Base-by-base conservation (phyloP, 2,797 vertebrate genomes). In the Phaenicophaeus curvirostris region DNA sequence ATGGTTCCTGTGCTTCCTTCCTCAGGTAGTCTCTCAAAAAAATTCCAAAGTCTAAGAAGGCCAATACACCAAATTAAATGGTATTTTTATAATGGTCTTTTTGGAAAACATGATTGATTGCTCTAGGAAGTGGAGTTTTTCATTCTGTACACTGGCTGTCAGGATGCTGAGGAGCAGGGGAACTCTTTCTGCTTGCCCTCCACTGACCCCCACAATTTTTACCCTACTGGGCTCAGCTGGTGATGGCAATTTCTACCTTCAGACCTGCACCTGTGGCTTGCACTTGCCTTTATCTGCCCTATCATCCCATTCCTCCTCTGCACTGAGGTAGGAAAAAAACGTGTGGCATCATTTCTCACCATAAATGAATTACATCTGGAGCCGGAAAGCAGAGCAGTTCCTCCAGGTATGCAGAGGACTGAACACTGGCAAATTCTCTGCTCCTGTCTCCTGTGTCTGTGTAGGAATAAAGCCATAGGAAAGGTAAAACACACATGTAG, bases 281-380 rank as follows among this genome's bases (percentile, higher is more conserved):
- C 8, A 1, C 51, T 54, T 85, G 58, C 48, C 44, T 9, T 79
- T 61, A 41, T 25, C 35, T 69, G 35, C 53, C 23, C 33, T 35
- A 37, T 27, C 8, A 9, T 42, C 58, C 83, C 42, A 15, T 62
- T 88, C 6, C 7, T 57, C 55, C 30, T 59, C 85, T 58, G 19
- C 0, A 0, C 25, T 58, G 39, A 31, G n/a, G 23, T 27, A 76
- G 53, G 14, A 31, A 27, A 50, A 42, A 25, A 9, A 9, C 0
- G 1, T 8, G 30, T 58, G 66, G 25, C 57, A 71, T 42, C 30
- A 10, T 66, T 72, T 71, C 68, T 89, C 28, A 57, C 39, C 11
- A 5, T 21, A 23, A n/a, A 19, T n/a, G 15, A 55, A 13, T 69
- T 59, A 13, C 3, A 1, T 42, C 78, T 39, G 35, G 74, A 31